phyloP scores from a whole-genome alignment of 2,113 vertebrate species.

The Chelonoidis abingdonii region DNA sequence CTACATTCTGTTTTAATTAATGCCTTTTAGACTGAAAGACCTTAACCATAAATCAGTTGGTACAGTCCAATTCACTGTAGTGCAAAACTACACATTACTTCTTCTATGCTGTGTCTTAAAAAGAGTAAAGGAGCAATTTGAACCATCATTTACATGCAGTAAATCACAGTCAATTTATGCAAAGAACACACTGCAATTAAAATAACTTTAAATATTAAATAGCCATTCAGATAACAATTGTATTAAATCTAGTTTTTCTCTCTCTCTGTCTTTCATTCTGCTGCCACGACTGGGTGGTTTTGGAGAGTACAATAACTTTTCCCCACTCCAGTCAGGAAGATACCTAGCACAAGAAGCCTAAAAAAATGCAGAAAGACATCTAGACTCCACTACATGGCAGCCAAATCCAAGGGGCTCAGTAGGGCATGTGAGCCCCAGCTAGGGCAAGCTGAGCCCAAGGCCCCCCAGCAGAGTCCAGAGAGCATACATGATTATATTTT shows the following conservation, averaged over 20 bases:
- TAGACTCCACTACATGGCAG: neutral
- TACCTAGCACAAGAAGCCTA: accelerated
- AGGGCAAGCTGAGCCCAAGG: neutral
- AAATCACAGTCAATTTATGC: neutral
- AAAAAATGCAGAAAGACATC: neutral
- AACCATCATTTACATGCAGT: neutral
- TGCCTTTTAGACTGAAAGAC: neutral
- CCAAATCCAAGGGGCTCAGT: neutral
- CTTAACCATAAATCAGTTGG: neutral
- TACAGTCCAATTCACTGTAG: neutral
- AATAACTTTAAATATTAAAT: neutral
- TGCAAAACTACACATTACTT: neutral
- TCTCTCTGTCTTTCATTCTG: neutral
- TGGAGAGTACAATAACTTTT: neutral
- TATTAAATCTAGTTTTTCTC: neutral
- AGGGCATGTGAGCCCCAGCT: neutral
- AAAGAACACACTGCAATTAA: neutral
- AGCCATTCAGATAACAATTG: neutral
- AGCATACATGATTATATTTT: neutral
- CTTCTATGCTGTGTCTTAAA: neutral
- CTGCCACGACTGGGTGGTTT: neutral
- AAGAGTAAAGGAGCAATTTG: neutral
- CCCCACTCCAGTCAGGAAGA: neutral
- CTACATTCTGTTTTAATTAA: neutral
- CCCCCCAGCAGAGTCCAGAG: neutral